Evolutionary conservation across 2,113 vertebrate species (phyloP), one percentile per base, ranked within the genome.

Genomic region (Odobenus rosmarus): DNA sequence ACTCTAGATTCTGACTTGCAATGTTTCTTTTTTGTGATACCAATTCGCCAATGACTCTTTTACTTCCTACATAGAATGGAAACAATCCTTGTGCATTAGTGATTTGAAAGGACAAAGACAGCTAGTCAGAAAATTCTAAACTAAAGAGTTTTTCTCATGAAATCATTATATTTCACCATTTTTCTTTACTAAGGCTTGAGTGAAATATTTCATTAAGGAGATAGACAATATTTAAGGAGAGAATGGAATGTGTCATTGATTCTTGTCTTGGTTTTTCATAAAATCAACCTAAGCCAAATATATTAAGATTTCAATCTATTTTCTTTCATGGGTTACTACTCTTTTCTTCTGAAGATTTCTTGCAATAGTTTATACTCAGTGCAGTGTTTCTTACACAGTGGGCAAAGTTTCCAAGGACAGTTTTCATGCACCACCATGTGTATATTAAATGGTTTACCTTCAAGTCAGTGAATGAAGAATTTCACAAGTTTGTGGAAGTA

Each of bases 61-160:
- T 90, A 33, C 21, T 51, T 49, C 5, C 8, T 46, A 39, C 7
- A 9, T 80, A 67, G 42, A 90, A n/a, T 24, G 16, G 16, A 1
- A 69, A 8, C 3, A 61, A 0, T 53, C 14, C 39, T 83, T 4
- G n/a, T 92, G n/a, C 26, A 57, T 97, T 93, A 95, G 96, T 96
- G 88, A 84, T 96, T 42, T 95, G 76, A 95, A 97, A 93, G 24
- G 64, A 96, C 15, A 42, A 23, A 53, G 36, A 39, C 71, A 93
- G 1, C 3, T 59, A 42, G 24, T 83, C 74, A 92, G 80, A 88
- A 85, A 93, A 42, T 84, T 92, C 26, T 82, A 71, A 96, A 88
- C 24, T 36, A 14, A 95, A 95, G 51, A 11, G 7, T 19, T 74
- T 72, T 72, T 86, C 96, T 88, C 36, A 39, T 77, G 15, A 96